These are phyloP conservation scores for Acomys russatus DNA, from an alignment of 2,797 vertebrate genomes.

Conservation along the genomic window DNA sequence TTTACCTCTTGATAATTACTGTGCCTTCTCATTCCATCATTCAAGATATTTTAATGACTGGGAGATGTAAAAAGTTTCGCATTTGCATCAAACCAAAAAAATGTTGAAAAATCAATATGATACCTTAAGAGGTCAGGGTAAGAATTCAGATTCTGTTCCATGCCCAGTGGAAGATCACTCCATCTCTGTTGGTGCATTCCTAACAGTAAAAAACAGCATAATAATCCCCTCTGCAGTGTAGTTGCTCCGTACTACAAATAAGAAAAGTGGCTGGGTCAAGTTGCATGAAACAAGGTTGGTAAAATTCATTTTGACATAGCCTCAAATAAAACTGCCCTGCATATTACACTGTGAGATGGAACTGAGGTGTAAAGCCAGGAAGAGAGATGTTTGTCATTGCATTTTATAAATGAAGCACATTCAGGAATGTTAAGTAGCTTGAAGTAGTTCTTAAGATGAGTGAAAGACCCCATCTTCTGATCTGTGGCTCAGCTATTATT, in stretches of 20 bases:
- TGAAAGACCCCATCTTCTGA: background rate
- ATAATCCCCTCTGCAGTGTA: background rate
- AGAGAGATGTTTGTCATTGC: background rate
- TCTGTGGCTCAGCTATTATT: background rate
- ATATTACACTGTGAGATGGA: background rate
- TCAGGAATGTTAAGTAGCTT: background rate
- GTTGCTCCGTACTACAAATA: background rate
- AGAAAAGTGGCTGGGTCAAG: background rate
- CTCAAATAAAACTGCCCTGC: background rate
- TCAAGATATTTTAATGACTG: conserved; percentile 8
- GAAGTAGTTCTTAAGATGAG: background rate
- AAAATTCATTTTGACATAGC: conserved; percentile 55
- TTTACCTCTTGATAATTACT: background rate
- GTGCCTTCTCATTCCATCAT: background rate
- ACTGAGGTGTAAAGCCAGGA: background rate
- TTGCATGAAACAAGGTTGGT: background rate
- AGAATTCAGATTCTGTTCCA: background rate
- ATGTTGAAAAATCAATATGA: background rate
- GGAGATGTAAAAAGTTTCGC: background rate
- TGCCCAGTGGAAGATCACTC: background rate
- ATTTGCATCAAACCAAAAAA: conserved; percentile 15
- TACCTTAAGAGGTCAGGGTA: background rate
- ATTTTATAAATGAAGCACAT: background rate
- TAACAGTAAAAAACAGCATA: background rate
- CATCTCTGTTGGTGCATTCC: background rate